Evolutionary conservation across 2,113 vertebrate genomes (phyloP).

Genomic region (Megaleporinus macrocephalus): DNA sequence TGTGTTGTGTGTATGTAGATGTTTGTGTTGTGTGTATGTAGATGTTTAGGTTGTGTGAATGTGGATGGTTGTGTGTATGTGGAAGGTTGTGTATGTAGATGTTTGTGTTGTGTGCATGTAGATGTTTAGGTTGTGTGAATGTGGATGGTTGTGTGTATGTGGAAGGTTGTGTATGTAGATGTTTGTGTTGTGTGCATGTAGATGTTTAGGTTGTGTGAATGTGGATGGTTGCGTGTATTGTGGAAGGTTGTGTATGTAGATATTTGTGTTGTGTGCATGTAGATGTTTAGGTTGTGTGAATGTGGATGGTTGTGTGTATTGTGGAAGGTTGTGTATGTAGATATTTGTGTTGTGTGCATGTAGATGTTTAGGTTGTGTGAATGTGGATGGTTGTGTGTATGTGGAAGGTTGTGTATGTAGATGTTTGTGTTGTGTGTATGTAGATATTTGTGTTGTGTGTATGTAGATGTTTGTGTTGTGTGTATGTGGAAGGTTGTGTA

Average conservation of each 20-base stretch:
- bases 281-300: slow-evolving; percentile 31
- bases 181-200: background rate
- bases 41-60: too few relatives aligned
- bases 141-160: background rate
- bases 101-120: slow-evolving; percentile 41
- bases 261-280: too few relatives aligned
- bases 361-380: slow-evolving; percentile 43
- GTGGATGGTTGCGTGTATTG: too few relatives aligned
- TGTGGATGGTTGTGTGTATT: too few relatives aligned
- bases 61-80: background rate
- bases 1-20: too few relatives aligned
- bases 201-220: background rate
- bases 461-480: slow-evolving; percentile 18
- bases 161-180: slow-evolving; percentile 21
- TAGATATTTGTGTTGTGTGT: too few relatives aligned
- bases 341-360: too few relatives aligned
- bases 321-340: background rate
- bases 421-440: slow-evolving; percentile 46
- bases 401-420: background rate
- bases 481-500: background rate
- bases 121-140: background rate
- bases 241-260: slow-evolving; percentile 44
- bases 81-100: background rate
- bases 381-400: background rate
- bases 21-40: too few relatives aligned